Percentiles rank a stretch among this genome's conserved stretches.
These are phyloP conservation scores for Pristionchus exspectatus DNA, from an alignment of 2,888 invertebrate species.

Conservation along the genomic window DNA sequence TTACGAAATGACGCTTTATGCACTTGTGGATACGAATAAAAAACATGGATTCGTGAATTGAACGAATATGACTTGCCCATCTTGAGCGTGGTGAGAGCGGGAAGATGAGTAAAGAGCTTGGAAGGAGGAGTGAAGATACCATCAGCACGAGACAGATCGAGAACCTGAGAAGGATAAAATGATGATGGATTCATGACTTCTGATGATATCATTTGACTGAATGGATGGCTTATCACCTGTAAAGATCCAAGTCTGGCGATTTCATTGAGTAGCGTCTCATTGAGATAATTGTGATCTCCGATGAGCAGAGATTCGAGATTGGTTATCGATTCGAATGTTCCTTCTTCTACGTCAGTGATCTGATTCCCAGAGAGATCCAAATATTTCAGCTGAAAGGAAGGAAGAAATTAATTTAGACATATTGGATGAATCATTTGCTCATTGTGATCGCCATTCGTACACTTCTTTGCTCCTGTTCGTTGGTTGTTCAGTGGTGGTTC, in stretches of 20 bases:
- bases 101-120: constrained; percentile 62
- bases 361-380: constrained; percentile 91
- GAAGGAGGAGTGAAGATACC: constrained; percentile 70
- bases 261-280: constrained; percentile 88
- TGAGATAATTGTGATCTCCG: constrained; percentile 88
- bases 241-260: constrained; percentile 90
- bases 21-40: background rate
- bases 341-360: constrained; percentile 88
- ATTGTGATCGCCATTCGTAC: background rate
- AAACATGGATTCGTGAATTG: too few relatives aligned
- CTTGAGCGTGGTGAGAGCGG: constrained; percentile 81
- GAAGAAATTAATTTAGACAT: too few relatives aligned
- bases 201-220: background rate
- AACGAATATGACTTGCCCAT: constrained; percentile 70
- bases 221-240: constrained; percentile 62
- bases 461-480: background rate
- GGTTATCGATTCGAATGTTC: constrained; percentile 89
- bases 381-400: constrained; percentile 84
- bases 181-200: background rate
- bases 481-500: background rate
- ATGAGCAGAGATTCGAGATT: constrained; percentile 86
- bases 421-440: background rate
- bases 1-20: background rate
- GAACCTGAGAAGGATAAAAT: constrained; percentile 52
- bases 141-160: constrained; percentile 75